Evolutionary conservation across 2,113 vertebrate species (phyloP).

Genomic region (Leucopsar rothschildi): DNA sequence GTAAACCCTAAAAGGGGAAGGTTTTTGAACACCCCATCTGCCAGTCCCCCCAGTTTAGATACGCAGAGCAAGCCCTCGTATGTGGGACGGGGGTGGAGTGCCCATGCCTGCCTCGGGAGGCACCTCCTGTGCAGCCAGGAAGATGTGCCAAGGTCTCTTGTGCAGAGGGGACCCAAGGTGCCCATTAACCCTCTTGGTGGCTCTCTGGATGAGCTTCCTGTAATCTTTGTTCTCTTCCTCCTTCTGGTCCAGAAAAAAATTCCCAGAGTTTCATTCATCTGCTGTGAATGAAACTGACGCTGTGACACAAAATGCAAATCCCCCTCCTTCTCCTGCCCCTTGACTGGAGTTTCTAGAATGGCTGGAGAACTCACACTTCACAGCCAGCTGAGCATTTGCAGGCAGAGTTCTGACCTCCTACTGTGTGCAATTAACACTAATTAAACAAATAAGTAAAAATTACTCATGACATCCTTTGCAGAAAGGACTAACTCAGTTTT

Average conservation of each 20-base stretch:
- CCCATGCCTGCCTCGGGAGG: fast-evolving
- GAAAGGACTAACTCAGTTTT: neutral
- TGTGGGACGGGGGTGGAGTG: neutral
- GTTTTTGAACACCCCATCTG: fast-evolving
- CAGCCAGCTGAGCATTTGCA: neutral
- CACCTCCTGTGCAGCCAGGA: neutral
- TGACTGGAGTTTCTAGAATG: fast-evolving
- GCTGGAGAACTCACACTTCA: fast-evolving
- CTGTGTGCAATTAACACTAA: slow-evolving; percentile 36
- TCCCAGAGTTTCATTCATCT: neutral
- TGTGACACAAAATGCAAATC: fast-evolving
- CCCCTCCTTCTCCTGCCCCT: neutral
- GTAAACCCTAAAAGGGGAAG: neutral
- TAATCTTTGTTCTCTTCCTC: neutral
- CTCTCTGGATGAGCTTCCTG: neutral
- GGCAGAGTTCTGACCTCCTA: neutral
- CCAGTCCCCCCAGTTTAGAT: fast-evolving
- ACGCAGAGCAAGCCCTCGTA: fast-evolving
- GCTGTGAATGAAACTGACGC: neutral
- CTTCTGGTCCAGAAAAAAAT: neutral
- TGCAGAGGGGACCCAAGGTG: fast-evolving
- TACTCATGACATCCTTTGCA: neutral
- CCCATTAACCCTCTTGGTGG: neutral
- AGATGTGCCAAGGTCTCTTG: neutral
- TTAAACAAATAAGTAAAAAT: slow-evolving; percentile 38